Percentiles rank a stretch among this genome's conserved stretches.
Evolutionary conservation across 2,113 vertebrate species (phyloP).

Genomic region (Datnioides undecimradiatus): DNA sequence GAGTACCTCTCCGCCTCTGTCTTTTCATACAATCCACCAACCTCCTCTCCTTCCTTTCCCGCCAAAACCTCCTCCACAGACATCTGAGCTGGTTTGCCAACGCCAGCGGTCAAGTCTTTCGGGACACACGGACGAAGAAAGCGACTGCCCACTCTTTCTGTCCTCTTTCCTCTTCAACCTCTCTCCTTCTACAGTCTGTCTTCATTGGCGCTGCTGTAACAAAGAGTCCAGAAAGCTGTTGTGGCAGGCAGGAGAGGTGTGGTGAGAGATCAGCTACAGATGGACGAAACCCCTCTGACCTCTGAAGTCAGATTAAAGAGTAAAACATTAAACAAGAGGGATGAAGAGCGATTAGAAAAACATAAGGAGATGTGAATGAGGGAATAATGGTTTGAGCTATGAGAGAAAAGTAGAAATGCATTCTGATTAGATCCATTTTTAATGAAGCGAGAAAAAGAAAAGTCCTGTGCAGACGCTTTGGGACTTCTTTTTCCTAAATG

Average conservation of each 20-base stretch:
- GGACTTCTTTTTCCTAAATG: neutral
- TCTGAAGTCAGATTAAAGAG: neutral
- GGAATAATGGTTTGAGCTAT: neutral
- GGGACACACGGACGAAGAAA: constrained; percentile 28
- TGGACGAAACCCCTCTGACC: neutral
- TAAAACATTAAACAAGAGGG: neutral
- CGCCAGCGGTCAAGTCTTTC: constrained; percentile 47
- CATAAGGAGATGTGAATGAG: neutral
- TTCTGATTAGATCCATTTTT: neutral
- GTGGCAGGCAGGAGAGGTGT: neutral
- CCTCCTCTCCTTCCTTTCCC: constrained; percentile 1
- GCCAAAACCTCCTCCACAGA: constrained; percentile 58
- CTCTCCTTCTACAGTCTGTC: neutral
- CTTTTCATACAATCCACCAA: constrained; percentile 32
- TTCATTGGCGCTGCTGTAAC: neutral
- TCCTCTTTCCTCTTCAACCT: neutral
- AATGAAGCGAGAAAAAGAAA: neutral
- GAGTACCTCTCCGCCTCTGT: constrained; percentile 18
- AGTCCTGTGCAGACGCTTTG: neutral
- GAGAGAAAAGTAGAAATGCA: neutral
- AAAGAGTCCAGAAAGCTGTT: constrained; percentile 14
- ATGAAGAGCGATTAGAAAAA: neutral
- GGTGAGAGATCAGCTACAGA: neutral
- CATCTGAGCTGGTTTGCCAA: constrained; percentile 40
- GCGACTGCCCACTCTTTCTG: constrained; percentile 20